Evolutionary conservation across 2,888 invertebrate species (phyloP), one percentile per base, ranked within the genome.

Genomic region (Calephelis perditalis): DNA sequence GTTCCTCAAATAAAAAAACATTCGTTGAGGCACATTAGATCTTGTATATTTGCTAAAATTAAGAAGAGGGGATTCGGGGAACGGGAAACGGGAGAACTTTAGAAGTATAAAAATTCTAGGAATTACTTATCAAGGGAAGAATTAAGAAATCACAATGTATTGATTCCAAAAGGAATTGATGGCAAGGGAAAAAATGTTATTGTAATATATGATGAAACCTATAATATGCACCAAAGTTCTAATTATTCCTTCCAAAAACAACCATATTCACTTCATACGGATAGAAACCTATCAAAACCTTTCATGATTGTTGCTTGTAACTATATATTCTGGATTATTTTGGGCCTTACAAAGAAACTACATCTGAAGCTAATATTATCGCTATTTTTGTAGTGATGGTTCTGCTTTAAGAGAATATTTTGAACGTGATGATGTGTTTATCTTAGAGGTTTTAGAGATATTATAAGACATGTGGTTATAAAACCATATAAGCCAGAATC

Each of bases 291-390:
- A 26, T 15, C 67, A 49, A 67, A 67, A 62, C 65, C 69, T 8
- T 69, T 68, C 62, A 12, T 68, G 26, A 59, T 67, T 15, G 68
- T 68, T 15, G 45, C 58, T 9, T 54, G 60, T 59, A 63, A 68
- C 4, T 26, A 26, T 26, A 26, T 60, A 70, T 68, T 52, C 6
- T 68, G 49, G 65, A 67, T 52, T 62, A 59, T 47, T 62, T 63
- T 55, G 67, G 70, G 3, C 66, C 67, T 44, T 67, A 67, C 37
- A 60, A 56, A 58, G 68, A 26, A 7, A 67, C 66, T 26, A 59
- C 58, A 59, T 65, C 66, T 47, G 65, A 64, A 62, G 62, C 65
- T 56, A 60, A 63, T 7, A 65, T 68, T 26, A 64, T 66, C 63
- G 49, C 8, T 4, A 37, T 49, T 61, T 64, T 56, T 66, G 65